phyloP scores from a whole-genome alignment of 2,113 vertebrate genomes.

The Piliocolobus tephrosceles region DNA sequence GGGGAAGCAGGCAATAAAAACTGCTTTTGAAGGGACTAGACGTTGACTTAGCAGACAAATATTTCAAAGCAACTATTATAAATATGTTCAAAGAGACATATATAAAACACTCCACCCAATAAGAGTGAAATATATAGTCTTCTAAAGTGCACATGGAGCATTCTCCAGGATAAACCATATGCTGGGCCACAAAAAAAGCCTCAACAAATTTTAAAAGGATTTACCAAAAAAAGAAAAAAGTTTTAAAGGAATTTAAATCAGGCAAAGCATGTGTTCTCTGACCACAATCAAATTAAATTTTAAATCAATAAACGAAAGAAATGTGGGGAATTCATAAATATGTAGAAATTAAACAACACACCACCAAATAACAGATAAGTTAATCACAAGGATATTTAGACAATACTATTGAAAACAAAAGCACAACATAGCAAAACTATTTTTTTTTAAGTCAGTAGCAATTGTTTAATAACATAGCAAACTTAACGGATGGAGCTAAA shows the following conservation, averaged over 20 bases:
- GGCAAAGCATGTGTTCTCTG: not conserved
- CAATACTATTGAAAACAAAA: not conserved
- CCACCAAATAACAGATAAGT: not conserved
- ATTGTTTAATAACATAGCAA: not conserved
- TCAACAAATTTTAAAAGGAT: constrained; percentile 21
- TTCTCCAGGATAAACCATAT: not conserved
- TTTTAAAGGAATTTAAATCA: constrained; percentile 28
- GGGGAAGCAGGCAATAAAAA: constrained; percentile 1
- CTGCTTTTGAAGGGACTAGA: not conserved
- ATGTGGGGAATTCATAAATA: constrained; percentile 30
- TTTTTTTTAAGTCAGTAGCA: no score
- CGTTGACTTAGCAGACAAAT: not conserved
- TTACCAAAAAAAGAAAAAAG: not conserved
- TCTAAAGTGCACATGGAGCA: not conserved
- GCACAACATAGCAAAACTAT: not conserved
- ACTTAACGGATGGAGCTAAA: not conserved
- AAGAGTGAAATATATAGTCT: constrained; percentile 20
- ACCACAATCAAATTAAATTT: constrained; percentile 12
- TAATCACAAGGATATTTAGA: constrained; percentile 4
- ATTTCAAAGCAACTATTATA: constrained; percentile 40
- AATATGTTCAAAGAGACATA: not conserved
- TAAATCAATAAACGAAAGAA: constrained; percentile 25
- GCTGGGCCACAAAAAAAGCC: not conserved
- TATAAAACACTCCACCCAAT: not conserved
- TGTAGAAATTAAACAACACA: not conserved